Evolutionary conservation across 2,888 invertebrate species (phyloP).

Genomic region (Argyresthia albistria): DNA sequence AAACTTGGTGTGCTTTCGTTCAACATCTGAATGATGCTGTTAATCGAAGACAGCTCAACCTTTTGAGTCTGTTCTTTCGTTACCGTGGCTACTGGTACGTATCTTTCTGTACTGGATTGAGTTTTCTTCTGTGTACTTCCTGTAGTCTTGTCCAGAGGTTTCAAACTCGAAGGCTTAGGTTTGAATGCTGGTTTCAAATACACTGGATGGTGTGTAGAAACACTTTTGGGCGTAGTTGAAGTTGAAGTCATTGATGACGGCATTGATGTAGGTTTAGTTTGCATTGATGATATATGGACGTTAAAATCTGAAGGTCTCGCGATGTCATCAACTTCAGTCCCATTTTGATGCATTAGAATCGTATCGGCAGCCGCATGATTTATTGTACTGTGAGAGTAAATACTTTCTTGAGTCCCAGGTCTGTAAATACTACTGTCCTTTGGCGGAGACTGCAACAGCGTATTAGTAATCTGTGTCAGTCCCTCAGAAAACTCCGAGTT

Average conservation of each 20-base stretch:
- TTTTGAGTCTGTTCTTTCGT: conserved; percentile 59
- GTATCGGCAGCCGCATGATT: conserved; percentile 76
- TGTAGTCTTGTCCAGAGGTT: conserved; percentile 47
- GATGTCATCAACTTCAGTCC: conserved; percentile 66
- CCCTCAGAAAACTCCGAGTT: conserved; percentile 67
- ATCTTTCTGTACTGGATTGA: conserved; percentile 40
- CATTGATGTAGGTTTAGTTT: conserved; percentile 53
- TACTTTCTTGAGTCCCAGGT: conserved; percentile 28
- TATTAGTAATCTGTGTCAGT: conserved; percentile 69
- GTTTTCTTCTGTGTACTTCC: not conserved
- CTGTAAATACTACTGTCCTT: conserved; percentile 53
- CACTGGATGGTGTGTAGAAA: conserved; percentile 52
- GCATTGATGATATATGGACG: conserved; percentile 59
- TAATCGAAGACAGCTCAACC: conserved; percentile 52
- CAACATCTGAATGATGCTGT: conserved; percentile 77
- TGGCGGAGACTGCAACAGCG: conserved; percentile 53
- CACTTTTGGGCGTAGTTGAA: conserved; percentile 33
- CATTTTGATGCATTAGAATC: conserved; percentile 71
- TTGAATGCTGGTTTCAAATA: conserved; percentile 68
- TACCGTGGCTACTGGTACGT: conserved; percentile 71
- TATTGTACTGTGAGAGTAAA: conserved; percentile 69
- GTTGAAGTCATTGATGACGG: conserved; percentile 34
- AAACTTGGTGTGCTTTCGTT: conserved; percentile 63
- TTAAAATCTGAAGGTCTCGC: conserved; percentile 65
- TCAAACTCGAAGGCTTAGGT: conserved; percentile 58